These are phyloP conservation scores for Spialia ferax DNA, from an alignment of 2,888 invertebrate genomes.

Conservation along the genomic window DNA sequence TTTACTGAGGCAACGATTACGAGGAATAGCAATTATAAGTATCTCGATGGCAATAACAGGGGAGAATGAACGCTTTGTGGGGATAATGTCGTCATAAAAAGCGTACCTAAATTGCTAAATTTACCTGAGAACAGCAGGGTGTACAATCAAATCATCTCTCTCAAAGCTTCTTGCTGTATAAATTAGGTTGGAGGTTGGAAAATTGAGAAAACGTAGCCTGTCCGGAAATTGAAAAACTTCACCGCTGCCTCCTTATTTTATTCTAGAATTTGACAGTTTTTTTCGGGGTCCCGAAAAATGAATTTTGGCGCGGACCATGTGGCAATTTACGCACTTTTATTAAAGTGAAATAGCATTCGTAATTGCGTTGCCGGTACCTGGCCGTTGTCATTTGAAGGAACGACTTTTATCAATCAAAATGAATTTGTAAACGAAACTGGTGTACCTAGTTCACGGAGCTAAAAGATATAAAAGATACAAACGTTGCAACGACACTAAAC, in stretches of 20 bases:
- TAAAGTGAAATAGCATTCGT: constrained; percentile 50
- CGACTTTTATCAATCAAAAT: constrained; percentile 33
- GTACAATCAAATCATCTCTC: constrained; percentile 77
- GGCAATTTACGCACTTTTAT: constrained; percentile 60
- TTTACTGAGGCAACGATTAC: constrained; percentile 60
- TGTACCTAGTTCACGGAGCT: not conserved
- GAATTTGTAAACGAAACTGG: constrained; percentile 3
- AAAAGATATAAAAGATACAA: no score
- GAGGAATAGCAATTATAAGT: constrained; percentile 65
- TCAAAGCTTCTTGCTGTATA: constrained; percentile 74
- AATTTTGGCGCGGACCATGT: constrained; percentile 56
- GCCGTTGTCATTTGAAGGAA: constrained; percentile 20
- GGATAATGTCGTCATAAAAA: constrained; percentile 75
- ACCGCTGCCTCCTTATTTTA: constrained; percentile 65
- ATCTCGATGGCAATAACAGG: constrained; percentile 62
- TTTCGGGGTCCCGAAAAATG: constrained; percentile 56
- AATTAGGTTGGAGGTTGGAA: constrained; percentile 74
- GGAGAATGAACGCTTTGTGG: constrained; percentile 61
- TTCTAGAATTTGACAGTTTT: constrained; percentile 72
- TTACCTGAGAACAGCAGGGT: constrained; percentile 77
- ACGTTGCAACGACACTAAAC: no score
- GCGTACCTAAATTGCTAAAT: constrained; percentile 76
- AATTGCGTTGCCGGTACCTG: constrained; percentile 44
- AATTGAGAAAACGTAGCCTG: constrained; percentile 76
- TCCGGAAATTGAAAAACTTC: constrained; percentile 85